Conservation (phyloP, 2,113 vertebrate species). For the Colistium nudipinnis region DNA sequence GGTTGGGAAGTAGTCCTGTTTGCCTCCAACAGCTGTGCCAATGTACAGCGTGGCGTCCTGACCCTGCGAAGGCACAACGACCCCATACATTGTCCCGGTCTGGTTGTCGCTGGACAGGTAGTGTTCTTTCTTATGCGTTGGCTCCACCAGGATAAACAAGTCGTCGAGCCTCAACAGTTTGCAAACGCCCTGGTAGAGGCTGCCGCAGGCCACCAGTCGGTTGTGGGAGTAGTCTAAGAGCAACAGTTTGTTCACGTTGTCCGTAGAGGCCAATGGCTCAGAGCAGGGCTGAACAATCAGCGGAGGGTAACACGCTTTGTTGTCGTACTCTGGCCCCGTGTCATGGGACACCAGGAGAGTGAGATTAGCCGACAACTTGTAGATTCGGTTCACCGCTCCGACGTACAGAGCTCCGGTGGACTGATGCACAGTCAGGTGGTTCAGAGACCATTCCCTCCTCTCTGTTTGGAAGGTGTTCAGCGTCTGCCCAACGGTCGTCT, state of each 20-base stretch:
- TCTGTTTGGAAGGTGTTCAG: slow-evolving; percentile 89
- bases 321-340: slow-evolving; percentile 94
- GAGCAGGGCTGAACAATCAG: slow-evolving; percentile 95
- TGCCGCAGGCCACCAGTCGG: slow-evolving; percentile 93
- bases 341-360: slow-evolving; percentile 92
- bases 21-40: slow-evolving; percentile 92
- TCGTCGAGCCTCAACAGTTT: slow-evolving; percentile 94
- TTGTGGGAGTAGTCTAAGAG: slow-evolving; percentile 93
- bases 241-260: slow-evolving; percentile 95
- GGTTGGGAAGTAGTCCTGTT: slow-evolving; percentile 98
- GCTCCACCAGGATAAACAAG: slow-evolving; percentile 94
- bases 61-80: slow-evolving; percentile 89
- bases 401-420: slow-evolving; percentile 89
- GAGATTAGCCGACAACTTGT: slow-evolving; percentile 91
- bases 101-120: slow-evolving; percentile 95
- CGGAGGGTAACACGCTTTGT: slow-evolving; percentile 94
- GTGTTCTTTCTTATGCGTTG: slow-evolving; percentile 96
- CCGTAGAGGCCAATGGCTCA: slow-evolving; percentile 89
- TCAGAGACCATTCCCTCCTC: slow-evolving; percentile 91
- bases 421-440: slow-evolving; percentile 91
- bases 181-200: slow-evolving; percentile 96
- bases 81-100: slow-evolving; percentile 92
- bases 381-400: slow-evolving; percentile 93
- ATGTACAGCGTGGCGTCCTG: slow-evolving; percentile 93
- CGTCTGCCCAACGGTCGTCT: slow-evolving; percentile 59